Evolutionary conservation across 2,888 invertebrate species (phyloP), one percentile per base, ranked within the genome.

Genomic region (Dicyrtoma fusca): DNA sequence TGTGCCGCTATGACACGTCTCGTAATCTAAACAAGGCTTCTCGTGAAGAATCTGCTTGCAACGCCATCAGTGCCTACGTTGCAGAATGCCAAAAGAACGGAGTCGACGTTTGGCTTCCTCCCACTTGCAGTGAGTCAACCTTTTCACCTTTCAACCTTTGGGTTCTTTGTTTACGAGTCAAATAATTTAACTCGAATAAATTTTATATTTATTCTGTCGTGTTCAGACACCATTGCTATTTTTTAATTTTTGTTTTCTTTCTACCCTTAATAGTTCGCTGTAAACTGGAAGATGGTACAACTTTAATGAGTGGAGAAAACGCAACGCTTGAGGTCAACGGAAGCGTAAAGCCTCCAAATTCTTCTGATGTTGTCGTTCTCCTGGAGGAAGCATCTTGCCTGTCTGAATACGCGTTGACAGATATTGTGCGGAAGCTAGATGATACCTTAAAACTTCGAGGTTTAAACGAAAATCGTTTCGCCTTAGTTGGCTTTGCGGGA

Each of bases 301-400:
- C 78, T 1, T 76, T 83, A 71, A 79, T 74, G 1, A 81, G 82
- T 25, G 83, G 82, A 21, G 82, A 83, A 74, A 79, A 80, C 23
- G 79, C 78, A 23, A 80, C 81, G 5, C 74, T 81, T 19, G 75
- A 79, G 59, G 77, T 75, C 11, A 74, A 76, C 11, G 73, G 76
- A 10, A 42, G 17, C 1, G 21, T 66, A 1, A 71, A 81, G 10
- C 77, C 80, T 2, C 82, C 82, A 25, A 80, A 82, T 47, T 83
- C 84, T 1, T 84, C 85, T 13, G 86, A 87, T 79, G 83, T 86
- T n/a, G 83, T 87, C 47, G 83, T 87, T 75, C 81, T 86, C 21
- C 82, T 86, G 13, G 85, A 87, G 80, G 84, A 86, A 75, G 81
- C 82, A 11, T 70, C 79, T 8, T 85, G 85, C 78, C 76, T 82